Evolutionary conservation across 1,140 invertebrate genomes (phyloP).

Genomic region (Schlechtendalia chinensis): DNA sequence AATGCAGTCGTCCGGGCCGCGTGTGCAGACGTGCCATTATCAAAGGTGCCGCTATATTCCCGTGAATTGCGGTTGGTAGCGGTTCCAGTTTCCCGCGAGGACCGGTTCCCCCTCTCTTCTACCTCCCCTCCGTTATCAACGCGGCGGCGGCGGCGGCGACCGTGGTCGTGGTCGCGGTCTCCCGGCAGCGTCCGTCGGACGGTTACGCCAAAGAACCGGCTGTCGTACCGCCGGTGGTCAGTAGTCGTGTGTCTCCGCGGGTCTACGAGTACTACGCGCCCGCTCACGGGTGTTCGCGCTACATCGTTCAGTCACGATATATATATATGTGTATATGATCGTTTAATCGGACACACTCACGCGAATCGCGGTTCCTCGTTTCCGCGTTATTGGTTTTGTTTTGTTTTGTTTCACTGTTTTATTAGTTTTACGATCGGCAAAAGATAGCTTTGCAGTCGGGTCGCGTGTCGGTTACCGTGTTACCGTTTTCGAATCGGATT

Average conservation of each 20-base stretch:
- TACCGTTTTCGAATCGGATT: too few species aligned
- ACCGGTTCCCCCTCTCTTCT: slow-evolving; percentile 18
- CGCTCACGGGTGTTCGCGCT: slow-evolving; percentile 12
- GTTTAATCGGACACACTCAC: background rate
- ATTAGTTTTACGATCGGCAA: too few species aligned
- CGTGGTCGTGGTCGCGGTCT: slow-evolving; percentile 15
- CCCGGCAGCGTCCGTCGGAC: slow-evolving; percentile 21
- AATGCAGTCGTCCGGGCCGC: slow-evolving; percentile 34
- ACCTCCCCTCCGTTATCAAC: too few species aligned
- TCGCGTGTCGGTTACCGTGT: too few species aligned
- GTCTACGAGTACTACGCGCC: slow-evolving; percentile 17
- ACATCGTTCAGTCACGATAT: background rate
- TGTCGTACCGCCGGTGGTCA: slow-evolving; percentile 5
- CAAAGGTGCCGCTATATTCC: slow-evolving; percentile 45
- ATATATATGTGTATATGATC: too few species aligned
- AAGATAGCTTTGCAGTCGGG: too few species aligned
- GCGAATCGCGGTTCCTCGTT: background rate
- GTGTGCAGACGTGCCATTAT: slow-evolving; percentile 35
- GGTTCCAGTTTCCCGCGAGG: slow-evolving; percentile 44
- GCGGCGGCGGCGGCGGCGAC: background rate
- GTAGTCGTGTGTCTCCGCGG: slow-evolving; percentile 32
- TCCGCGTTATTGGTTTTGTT: too few species aligned
- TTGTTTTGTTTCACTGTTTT: background rate
- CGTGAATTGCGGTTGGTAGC: slow-evolving; percentile 43
- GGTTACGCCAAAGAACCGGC: slow-evolving; percentile 17